phyloP scores from a whole-genome alignment of 2,113 vertebrate species.

The Corythoichthys haematopterus region DNA sequence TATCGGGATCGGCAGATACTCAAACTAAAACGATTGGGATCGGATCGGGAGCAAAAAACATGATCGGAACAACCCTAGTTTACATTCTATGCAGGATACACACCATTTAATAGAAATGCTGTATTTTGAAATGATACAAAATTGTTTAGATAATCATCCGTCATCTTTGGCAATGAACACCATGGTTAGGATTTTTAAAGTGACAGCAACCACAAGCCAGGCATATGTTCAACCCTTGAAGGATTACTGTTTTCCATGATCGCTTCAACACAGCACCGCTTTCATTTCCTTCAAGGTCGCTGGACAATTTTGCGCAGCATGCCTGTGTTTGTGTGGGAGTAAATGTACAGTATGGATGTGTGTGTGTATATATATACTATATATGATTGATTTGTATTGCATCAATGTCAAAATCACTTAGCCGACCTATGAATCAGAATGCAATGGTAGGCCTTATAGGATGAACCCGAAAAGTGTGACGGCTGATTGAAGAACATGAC shows the following conservation, averaged over 20 bases:
- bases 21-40: too few relatives aligned
- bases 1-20: too few relatives aligned
- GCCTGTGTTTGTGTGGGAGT: neutral
- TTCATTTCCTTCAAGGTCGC: conserved; percentile 27
- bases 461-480: conserved; percentile 28
- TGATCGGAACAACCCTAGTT: too few relatives aligned
- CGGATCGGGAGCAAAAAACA: too few relatives aligned
- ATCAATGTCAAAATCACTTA: conserved; percentile 47
- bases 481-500: conserved; percentile 29
- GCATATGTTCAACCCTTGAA: conserved; percentile 22
- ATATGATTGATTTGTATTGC: conserved; percentile 54
- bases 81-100: neutral
- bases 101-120: neutral
- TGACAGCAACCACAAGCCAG: neutral
- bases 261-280: conserved; percentile 24
- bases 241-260: conserved; percentile 38
- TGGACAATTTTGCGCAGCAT: conserved; percentile 3
- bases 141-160: neutral
- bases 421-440: conserved; percentile 54
- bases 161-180: neutral
- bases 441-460: conserved; percentile 37
- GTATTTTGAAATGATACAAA: neutral
- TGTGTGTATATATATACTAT: neutral
- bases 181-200: conserved; percentile 1
- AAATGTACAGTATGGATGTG: neutral